Evolutionary conservation across 2,888 invertebrate species (phyloP), one percentile per base, ranked within the genome.

Genomic region (Pammene aurita): DNA sequence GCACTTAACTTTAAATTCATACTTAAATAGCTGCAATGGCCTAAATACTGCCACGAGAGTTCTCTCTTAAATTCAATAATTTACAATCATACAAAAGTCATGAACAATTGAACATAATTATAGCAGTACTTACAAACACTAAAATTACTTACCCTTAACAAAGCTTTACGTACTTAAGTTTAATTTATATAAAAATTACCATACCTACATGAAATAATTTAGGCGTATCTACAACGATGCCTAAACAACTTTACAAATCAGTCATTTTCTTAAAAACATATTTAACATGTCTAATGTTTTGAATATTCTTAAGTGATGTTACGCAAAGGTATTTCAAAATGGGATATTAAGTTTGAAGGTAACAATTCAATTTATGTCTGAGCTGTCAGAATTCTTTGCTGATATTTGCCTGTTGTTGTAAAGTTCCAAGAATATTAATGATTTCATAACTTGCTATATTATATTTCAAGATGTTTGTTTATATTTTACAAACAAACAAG

Each of bases 191-290:
- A 83, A 84, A 83, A 83, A 80, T 84, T 85, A 87, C 83, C 82
- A 80, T 82, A 69, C 64, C 68, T 69, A 84, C 80, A 82, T 83
- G 83, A 82, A 84, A 83, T 82, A 84, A 82, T 84, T 83, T 83
- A 85, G 86, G 86, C 87, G 80, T 84, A 84, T 83, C 83, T 84
- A 87, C 81, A 84, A 85, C 80, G 81, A 79, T 76, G 87, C 87
- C 87, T 87, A 87, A 80, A 82, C 77, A 83, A 82, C 80, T 80
- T 82, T 87, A 88, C 82, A 84, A 84, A 82, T 90, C 90, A 90
- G 90, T 90, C 90, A 85, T 86, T 88, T 83, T 84, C 87, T 87
- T 88, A 87, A 87, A 71, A 87, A 85, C 82, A 80, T 82, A 80
- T 82, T 83, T 80, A 73, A 62, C 65, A 70, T 57, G 61, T 64